Evolutionary conservation across 2,113 vertebrate genomes (phyloP).

Genomic region (Colaptes auratus): DNA sequence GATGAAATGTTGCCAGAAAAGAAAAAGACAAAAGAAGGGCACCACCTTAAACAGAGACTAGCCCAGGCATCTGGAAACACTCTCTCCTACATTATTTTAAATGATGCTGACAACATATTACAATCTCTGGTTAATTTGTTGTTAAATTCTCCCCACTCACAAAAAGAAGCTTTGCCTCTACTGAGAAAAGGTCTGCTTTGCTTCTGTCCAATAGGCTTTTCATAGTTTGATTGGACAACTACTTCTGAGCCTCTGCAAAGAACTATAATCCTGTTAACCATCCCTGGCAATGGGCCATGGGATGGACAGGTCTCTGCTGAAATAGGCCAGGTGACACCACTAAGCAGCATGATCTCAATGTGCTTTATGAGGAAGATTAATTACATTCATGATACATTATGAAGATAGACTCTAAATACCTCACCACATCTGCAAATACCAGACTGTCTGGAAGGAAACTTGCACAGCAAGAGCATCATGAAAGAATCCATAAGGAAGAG

Average conservation of each 20-base stretch:
- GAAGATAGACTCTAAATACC: not conserved
- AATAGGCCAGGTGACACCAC: not conserved
- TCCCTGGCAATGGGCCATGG: rapidly evolving
- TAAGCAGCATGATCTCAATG: not conserved
- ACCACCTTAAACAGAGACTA: not conserved
- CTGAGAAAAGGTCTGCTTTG: not conserved
- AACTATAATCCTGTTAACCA: not conserved
- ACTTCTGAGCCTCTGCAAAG: not conserved
- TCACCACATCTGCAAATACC: not conserved
- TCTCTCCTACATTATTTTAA: not conserved
- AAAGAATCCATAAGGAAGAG: not conserved
- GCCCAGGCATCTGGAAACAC: not conserved
- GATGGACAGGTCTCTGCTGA: not conserved
- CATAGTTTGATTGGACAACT: not conserved
- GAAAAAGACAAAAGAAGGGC: not conserved
- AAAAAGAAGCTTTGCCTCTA: not conserved
- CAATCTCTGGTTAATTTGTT: not conserved
- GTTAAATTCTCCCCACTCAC: not conserved
- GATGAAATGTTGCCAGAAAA: not conserved
- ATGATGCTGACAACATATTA: not conserved
- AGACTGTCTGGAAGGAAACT: not conserved
- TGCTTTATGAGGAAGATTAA: not conserved
- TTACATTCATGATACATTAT: not conserved
- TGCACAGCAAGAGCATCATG: not conserved
- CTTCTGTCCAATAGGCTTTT: not conserved